phyloP scores from a whole-genome alignment of 2,113 vertebrate genomes.

The Callorhinus ursinus region DNA sequence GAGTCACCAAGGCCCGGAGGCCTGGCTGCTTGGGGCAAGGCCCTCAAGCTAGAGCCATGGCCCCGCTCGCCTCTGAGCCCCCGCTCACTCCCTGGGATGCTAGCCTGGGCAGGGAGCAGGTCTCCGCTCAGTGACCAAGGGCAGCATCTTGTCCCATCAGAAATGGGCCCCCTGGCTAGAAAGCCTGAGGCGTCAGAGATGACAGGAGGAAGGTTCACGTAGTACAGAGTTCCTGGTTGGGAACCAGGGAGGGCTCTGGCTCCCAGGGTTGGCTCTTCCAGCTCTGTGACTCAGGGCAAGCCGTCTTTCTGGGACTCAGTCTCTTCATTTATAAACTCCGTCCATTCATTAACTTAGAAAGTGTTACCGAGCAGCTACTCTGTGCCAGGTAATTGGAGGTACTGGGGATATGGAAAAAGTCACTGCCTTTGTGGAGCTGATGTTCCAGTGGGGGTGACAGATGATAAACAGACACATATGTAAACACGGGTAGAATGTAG shows the following conservation, averaged over 20 bases:
- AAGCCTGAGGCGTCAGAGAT: neutral
- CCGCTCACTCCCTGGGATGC: neutral
- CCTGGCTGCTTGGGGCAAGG: constrained; percentile 3
- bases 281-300: neutral
- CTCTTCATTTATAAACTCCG: neutral
- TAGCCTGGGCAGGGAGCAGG: neutral
- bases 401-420: neutral
- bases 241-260: neutral
- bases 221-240: neutral
- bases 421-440: neutral
- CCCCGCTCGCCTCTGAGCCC: neutral
- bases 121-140: neutral
- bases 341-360: neutral
- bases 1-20: neutral
- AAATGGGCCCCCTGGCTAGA: neutral
- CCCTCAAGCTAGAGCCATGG: neutral
- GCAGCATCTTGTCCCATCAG: neutral
- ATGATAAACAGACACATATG: neutral
- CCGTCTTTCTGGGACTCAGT: neutral
- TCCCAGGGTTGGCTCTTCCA: neutral
- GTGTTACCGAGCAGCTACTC: neutral
- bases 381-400: neutral
- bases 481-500: neutral
- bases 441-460: neutral
- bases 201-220: neutral